Evolutionary conservation across 2,797 vertebrate genomes (phyloP).

Genomic region (Scarus forsteni): DNA sequence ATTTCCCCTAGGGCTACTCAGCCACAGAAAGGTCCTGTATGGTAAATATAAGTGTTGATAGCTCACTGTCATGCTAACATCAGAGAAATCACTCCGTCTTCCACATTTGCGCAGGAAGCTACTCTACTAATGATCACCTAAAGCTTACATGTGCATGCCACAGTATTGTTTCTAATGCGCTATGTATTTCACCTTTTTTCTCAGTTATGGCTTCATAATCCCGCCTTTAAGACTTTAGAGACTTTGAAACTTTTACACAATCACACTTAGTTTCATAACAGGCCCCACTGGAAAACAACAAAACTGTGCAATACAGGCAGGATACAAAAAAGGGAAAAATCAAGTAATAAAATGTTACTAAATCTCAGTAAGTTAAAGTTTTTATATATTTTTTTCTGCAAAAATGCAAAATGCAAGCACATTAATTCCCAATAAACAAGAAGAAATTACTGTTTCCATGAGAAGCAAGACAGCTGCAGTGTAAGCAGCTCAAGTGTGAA

Average conservation of each 20-base stretch:
- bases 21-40: not conserved
- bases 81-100: too few relatives aligned
- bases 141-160: not conserved
- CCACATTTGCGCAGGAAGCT: too few relatives aligned
- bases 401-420: not conserved
- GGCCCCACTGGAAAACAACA: not conserved
- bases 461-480: too few relatives aligned
- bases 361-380: not conserved
- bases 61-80: not conserved
- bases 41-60: not conserved
- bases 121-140: not conserved
- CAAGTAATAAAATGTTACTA: not conserved
- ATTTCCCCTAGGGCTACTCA: not conserved
- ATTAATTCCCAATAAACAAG: too few relatives aligned
- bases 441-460: not conserved
- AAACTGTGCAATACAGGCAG: not conserved
- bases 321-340: not conserved
- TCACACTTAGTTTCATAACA: not conserved
- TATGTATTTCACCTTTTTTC: not conserved
- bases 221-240: not conserved
- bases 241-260: constrained; percentile 8
- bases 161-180: not conserved
- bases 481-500: too few relatives aligned
- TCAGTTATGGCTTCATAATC: not conserved
- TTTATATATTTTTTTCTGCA: too few relatives aligned